Conservation (phyloP, 2,113 vertebrate genomes). For the Tragelaphus scriptus region DNA sequence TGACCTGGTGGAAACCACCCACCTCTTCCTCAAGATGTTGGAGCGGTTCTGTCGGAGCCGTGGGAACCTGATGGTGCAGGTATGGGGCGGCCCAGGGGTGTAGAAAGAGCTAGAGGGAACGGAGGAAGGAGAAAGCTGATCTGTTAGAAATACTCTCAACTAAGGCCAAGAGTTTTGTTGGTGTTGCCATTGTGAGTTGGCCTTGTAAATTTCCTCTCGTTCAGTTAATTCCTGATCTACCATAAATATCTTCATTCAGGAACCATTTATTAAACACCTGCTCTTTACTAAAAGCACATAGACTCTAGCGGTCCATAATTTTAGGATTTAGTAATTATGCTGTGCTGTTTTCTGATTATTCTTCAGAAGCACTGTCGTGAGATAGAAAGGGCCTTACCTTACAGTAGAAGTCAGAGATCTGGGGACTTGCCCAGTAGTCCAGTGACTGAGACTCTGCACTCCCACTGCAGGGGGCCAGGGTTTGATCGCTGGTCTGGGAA, state of each 20-base stretch:
- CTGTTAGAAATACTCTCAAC: neutral
- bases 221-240: neutral
- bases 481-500: neutral
- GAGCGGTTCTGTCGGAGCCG: slow-evolving; percentile 92
- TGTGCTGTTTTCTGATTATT: neutral
- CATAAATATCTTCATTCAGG: neutral
- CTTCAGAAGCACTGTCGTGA: neutral
- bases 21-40: slow-evolving; percentile 95
- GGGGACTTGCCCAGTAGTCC: neutral
- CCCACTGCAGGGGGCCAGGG: neutral
- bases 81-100: slow-evolving; percentile 55
- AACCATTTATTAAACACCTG: neutral
- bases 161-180: neutral
- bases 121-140: neutral
- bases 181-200: neutral
- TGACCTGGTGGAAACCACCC: slow-evolving; percentile 94
- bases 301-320: neutral
- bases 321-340: neutral
- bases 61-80: slow-evolving; percentile 90
- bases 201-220: neutral
- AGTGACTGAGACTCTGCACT: neutral
- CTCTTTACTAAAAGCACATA: neutral
- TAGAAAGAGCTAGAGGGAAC: neutral
- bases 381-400: neutral
- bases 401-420: neutral